Evolutionary conservation across 2,113 vertebrate species (phyloP).

Genomic region (Lanius collurio): DNA sequence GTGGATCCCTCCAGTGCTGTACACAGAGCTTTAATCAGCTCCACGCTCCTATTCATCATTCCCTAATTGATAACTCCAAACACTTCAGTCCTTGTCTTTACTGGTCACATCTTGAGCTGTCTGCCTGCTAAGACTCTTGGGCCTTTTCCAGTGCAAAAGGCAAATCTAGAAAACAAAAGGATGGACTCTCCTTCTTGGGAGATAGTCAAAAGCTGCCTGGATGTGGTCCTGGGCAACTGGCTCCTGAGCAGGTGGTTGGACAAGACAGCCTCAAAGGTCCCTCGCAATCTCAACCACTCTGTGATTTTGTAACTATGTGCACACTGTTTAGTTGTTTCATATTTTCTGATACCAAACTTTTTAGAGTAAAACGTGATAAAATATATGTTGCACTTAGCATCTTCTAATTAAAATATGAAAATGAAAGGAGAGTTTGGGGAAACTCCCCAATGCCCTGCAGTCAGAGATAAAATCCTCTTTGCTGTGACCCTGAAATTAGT

Average conservation of each 20-base stretch:
- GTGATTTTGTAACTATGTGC: not conserved
- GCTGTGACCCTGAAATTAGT: not conserved
- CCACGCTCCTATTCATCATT: not conserved
- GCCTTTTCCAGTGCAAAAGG: not conserved
- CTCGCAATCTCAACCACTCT: not conserved
- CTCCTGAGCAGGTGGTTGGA: not conserved
- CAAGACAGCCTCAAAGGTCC: not conserved
- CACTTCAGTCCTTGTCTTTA: not conserved
- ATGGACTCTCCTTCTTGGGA: not conserved
- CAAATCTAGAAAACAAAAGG: not conserved
- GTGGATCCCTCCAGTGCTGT: not conserved
- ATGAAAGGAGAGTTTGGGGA: not conserved
- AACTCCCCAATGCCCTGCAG: not conserved
- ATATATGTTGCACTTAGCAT: not conserved
- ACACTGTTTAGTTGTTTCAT: not conserved
- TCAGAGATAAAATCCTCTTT: not conserved
- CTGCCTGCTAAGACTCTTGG: not conserved
- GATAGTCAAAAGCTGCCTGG: not conserved
- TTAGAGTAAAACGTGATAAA: not conserved
- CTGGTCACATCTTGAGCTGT: not conserved
- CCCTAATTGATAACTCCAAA: not conserved
- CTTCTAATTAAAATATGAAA: not conserved
- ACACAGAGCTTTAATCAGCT: not conserved
- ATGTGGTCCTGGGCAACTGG: accelerated
- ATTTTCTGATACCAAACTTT: not conserved